phyloP scores from a whole-genome alignment of 2,888 invertebrate species.

The Drosophila sordidapex region DNA sequence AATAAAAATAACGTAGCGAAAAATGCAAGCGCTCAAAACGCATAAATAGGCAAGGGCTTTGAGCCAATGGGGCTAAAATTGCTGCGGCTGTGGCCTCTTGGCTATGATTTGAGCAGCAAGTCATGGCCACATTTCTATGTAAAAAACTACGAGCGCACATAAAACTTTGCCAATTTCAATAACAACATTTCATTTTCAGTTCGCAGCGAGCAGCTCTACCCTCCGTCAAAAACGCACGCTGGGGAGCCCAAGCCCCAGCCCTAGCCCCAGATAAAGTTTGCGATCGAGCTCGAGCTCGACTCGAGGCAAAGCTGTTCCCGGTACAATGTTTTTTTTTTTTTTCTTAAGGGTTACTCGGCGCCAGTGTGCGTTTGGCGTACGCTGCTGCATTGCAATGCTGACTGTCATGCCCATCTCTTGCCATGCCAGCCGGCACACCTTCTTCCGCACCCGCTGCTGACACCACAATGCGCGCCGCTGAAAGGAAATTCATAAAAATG shows the following conservation, averaged over 20 bases:
- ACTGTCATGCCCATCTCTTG: conserved; percentile 40
- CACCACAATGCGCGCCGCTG: conserved; percentile 76
- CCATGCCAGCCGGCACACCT: not conserved
- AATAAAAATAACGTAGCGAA: conserved; percentile 23
- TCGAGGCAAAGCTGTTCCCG: conserved; percentile 47
- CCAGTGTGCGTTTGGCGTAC: conserved; percentile 65
- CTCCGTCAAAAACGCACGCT: conserved; percentile 56
- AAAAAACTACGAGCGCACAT: conserved; percentile 71
- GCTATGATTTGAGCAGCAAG: conserved; percentile 64
- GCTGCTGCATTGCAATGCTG: conserved; percentile 47
- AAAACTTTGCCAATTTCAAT: conserved; percentile 79
- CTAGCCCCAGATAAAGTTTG: conserved; percentile 33
- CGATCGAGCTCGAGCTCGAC: conserved; percentile 38
- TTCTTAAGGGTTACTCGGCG: conserved; percentile 55
- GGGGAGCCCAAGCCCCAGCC: conserved; percentile 33
- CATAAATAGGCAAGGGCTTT: conserved; percentile 73
- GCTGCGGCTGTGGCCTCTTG: conserved; percentile 33
- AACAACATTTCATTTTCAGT: conserved; percentile 78
- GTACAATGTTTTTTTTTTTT: not conserved
- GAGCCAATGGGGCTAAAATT: conserved; percentile 39
- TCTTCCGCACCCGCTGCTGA: conserved; percentile 45
- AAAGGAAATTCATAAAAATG: conserved; percentile 81
- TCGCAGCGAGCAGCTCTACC: conserved; percentile 46
- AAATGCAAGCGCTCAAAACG: conserved; percentile 59
- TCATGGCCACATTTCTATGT: conserved; percentile 78